These are phyloP conservation scores for Herminia tarsipennalis DNA, from an alignment of 2,888 invertebrate genomes.

Conservation along the genomic window DNA sequence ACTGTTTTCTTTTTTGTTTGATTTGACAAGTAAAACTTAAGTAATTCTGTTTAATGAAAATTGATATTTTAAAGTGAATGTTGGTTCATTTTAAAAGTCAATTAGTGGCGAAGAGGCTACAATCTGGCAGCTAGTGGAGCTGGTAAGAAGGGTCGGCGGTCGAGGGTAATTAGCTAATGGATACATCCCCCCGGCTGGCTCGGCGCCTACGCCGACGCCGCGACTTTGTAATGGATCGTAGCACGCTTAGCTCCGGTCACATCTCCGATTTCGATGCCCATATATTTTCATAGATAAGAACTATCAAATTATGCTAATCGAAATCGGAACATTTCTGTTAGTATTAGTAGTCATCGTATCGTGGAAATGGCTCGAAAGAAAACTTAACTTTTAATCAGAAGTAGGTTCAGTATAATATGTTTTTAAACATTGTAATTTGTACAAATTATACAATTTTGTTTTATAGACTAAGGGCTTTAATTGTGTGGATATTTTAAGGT, in stretches of 20 bases:
- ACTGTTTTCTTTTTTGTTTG: too few species aligned
- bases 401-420: too few species aligned
- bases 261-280: conserved; percentile 64
- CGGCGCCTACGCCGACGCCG: conserved; percentile 33
- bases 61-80: conserved; percentile 10
- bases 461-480: too few species aligned
- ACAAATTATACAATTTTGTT: too few species aligned
- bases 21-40: too few species aligned
- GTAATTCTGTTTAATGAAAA: conserved; percentile 1
- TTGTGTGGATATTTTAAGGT: too few species aligned
- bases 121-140: conserved; percentile 64
- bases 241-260: conserved; percentile 68
- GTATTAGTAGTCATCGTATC: too few species aligned
- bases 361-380: too few species aligned
- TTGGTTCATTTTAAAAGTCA: conserved; percentile 60
- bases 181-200: conserved; percentile 49
- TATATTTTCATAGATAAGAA: conserved; percentile 1
- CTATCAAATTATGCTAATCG: too few species aligned
- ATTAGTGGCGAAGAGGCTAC: conserved; percentile 76
- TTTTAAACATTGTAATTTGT: too few species aligned
- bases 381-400: too few species aligned
- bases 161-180: conserved; percentile 82
- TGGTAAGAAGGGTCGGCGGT: conserved; percentile 74
- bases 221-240: conserved; percentile 70
- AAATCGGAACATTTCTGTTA: too few species aligned